Conservation (phyloP, 2,113 vertebrate species). For the Syngnathus floridae region DNA sequence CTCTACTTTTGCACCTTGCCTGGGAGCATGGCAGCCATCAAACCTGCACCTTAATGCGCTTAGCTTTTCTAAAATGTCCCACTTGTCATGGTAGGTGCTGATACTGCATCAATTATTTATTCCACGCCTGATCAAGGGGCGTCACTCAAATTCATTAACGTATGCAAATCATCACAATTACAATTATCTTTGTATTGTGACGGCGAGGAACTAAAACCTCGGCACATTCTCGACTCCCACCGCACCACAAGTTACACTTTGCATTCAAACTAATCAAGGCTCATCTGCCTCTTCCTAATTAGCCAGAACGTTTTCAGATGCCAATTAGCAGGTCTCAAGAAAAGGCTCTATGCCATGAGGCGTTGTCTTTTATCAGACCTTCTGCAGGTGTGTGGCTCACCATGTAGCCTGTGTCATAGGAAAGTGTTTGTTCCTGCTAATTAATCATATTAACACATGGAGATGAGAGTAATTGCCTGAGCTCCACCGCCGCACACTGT, state of each 20-base stretch:
- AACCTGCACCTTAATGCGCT: slow-evolving; percentile 61
- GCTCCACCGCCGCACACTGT: slow-evolving; percentile 63
- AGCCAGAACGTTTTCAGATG: slow-evolving; percentile 73
- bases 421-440: slow-evolving; percentile 78
- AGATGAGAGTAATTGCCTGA: slow-evolving; percentile 75
- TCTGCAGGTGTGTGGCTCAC: slow-evolving; percentile 72
- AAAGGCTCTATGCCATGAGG: slow-evolving; percentile 69
- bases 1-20: slow-evolving; percentile 59
- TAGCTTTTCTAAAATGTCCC: slow-evolving; percentile 57
- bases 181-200: slow-evolving; percentile 72
- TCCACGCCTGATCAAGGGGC: slow-evolving; percentile 68
- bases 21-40: slow-evolving; percentile 53
- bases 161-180: slow-evolving; percentile 77
- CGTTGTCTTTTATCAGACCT: slow-evolving; percentile 69
- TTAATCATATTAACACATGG: slow-evolving; percentile 81
- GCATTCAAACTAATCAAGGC: slow-evolving; percentile 74
- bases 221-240: slow-evolving; percentile 64
- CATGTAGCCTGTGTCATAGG: slow-evolving; percentile 66
- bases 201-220: slow-evolving; percentile 69
- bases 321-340: slow-evolving; percentile 75
- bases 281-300: slow-evolving; percentile 77
- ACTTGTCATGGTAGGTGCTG: slow-evolving; percentile 64
- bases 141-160: slow-evolving; percentile 74
- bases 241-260: slow-evolving; percentile 66
- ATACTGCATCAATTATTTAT: slow-evolving; percentile 73